These are phyloP conservation scores for Brachionus plicatilis DNA, from an alignment of 1,140 invertebrate genomes.

Conservation along the genomic window DNA sequence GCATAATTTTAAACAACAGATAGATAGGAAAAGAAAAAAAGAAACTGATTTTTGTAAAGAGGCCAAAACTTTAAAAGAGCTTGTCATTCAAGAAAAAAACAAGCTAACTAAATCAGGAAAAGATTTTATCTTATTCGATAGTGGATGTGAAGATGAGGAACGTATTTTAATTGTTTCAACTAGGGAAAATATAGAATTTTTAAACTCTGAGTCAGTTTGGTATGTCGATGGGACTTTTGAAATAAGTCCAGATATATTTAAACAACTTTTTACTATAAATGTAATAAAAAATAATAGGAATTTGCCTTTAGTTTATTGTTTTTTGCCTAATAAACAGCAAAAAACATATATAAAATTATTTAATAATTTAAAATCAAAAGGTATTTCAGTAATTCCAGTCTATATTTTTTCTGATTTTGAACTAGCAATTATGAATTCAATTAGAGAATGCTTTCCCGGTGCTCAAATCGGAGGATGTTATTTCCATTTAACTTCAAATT, in stretches of 20 bases:
- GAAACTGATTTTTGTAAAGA: too few species aligned
- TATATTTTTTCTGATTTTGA: too few species aligned
- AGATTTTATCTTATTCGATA: neutral
- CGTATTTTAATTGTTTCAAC: neutral
- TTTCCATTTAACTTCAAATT: too few species aligned
- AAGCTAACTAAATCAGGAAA: neutral
- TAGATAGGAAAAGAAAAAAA: neutral
- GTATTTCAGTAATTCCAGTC: too few species aligned
- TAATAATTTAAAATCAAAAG: too few species aligned
- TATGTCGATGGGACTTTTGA: neutral
- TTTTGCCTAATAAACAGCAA: neutral
- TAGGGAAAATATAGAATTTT: too few species aligned
- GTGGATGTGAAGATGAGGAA: neutral
- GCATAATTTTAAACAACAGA: neutral
- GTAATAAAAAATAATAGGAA: neutral
- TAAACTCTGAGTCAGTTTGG: too few species aligned
- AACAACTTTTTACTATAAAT: neutral
- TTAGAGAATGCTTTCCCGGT: too few species aligned
- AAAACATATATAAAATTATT: neutral
- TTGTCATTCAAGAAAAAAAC: neutral
- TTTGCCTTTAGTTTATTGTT: neutral
- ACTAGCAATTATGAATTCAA: too few species aligned
- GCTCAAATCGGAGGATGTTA: too few species aligned
- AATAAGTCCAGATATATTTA: neutral
- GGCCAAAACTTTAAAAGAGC: neutral